phyloP scores from a whole-genome alignment of 2,888 invertebrate genomes.

The Nycteola revayana region DNA sequence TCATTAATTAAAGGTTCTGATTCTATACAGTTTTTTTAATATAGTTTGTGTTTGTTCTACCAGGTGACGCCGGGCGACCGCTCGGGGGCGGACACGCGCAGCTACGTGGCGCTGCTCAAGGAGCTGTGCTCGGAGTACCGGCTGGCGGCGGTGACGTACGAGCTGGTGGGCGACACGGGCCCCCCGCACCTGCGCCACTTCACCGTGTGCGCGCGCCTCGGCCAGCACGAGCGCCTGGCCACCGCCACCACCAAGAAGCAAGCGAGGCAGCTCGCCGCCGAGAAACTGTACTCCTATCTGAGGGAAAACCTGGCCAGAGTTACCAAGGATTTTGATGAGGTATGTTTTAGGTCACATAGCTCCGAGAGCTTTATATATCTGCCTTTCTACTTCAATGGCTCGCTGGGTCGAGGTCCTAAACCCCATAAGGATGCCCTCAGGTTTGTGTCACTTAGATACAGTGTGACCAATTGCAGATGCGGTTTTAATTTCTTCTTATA shows the following conservation, averaged over 20 bases:
- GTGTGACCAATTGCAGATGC: too few species aligned
- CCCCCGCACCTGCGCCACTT: constrained; percentile 85
- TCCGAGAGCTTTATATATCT: too few species aligned
- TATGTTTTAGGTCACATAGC: too few species aligned
- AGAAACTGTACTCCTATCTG: constrained; percentile 60
- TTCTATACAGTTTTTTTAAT: too few species aligned
- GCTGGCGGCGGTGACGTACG: constrained; percentile 77
- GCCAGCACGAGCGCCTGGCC: constrained; percentile 76
- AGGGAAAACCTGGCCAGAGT: constrained; percentile 54
- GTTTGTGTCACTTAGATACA: too few species aligned
- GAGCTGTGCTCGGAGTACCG: constrained; percentile 74
- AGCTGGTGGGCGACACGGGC: constrained; percentile 83
- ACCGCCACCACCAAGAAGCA: constrained; percentile 84
- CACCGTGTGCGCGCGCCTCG: constrained; percentile 80
- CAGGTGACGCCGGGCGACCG: constrained; percentile 6
- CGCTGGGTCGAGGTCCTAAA: too few species aligned
- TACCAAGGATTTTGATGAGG: constrained; percentile 65
- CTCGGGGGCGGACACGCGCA: constrained; percentile 34
- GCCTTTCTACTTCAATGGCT: too few species aligned
- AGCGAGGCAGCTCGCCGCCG: constrained; percentile 84
- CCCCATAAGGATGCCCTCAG: too few species aligned
- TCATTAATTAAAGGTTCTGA: too few species aligned
- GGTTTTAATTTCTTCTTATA: too few species aligned
- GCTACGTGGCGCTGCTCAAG: constrained; percentile 61
- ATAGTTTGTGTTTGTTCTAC: too few species aligned